Base-by-base conservation (phyloP, 2,797 vertebrate genomes). In the Cryptoprocta ferox region DNA sequence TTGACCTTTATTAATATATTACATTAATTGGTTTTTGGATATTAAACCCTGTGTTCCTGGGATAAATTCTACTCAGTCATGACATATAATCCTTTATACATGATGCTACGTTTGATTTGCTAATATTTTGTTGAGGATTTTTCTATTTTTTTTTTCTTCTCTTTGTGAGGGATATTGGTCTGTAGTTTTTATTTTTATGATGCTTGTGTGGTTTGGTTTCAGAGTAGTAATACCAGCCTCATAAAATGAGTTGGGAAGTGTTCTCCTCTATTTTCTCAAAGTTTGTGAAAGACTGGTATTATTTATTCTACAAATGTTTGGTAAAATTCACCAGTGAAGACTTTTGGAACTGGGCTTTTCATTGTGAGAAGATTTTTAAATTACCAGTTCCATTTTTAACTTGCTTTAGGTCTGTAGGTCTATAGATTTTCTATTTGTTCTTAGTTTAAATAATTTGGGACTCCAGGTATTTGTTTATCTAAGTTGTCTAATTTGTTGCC, bases 331-430 rank as follows among this genome's bases (percentile, higher is more conserved):
- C 28, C 59, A 97, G 32, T 56, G 73, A 89, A 85, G 80, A 19
- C 26, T 87, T 75, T 89, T 89, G 80, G n/a, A 18, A n/a, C 50
- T 70, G 11, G 24, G n/a, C 15, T 94, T 94, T 94, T 85, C 80
- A 92, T 10, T 81, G 79, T 89, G 79, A 63, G n/a, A 91, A 80
- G 66, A 97, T 66, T 93, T 93, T 59, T 24, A 94, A 96, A 88
- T 78, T 89, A 93, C 42, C 48, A 87, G 19, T 93, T 92, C 16
- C n/a, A 26, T 66, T 87, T 95, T 50, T 96, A 95, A 95, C 14
- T 86, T 96, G 70, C 37, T 90, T 37, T 28, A 95, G 19, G 45
- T 79, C 56, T 90, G 2, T 28, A 89, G 39, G 15, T 81, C 73
- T 78, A 85, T 1, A 85, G 45, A 84, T 75, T 61, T 83, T 91